A percentile compares a stretch with the other conserved stretches of the same genome.
phyloP scores from a whole-genome alignment of 2,888 invertebrate genomes.

The Campaea margaritaria region DNA sequence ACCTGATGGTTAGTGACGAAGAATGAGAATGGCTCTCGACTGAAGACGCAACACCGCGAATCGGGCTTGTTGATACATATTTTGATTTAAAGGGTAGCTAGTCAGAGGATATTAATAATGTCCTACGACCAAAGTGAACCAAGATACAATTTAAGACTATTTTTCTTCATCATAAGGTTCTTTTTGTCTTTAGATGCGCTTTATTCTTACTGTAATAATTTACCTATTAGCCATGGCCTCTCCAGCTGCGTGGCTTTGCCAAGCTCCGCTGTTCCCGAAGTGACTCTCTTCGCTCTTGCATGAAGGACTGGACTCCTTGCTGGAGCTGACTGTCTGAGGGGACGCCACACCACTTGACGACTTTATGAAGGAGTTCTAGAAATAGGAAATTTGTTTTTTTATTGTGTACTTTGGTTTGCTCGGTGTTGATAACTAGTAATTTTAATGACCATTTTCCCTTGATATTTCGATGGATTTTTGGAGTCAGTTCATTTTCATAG shows the following conservation, averaged over 20 bases:
- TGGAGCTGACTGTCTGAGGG: conserved; percentile 74
- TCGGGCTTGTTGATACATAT: too few relatives aligned
- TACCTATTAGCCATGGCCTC: conserved; percentile 83
- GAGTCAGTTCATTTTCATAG: not conserved
- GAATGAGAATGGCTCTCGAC: too few relatives aligned
- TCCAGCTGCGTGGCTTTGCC: conserved; percentile 82
- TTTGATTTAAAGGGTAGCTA: too few relatives aligned
- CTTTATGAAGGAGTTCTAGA: conserved; percentile 78
- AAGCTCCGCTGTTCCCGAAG: conserved; percentile 75
- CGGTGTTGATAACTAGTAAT: not conserved
- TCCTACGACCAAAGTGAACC: too few relatives aligned
- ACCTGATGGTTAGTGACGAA: too few relatives aligned
- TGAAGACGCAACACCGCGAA: too few relatives aligned
- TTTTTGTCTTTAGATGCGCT: too few relatives aligned
- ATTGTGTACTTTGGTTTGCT: not conserved
- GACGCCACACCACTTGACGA: conserved; percentile 75
- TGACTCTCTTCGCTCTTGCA: conserved; percentile 82
- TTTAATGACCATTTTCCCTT: not conserved
- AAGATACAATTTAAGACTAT: too few relatives aligned
- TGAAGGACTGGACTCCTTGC: conserved; percentile 82
- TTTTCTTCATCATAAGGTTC: too few relatives aligned
- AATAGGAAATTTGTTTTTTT: conserved; percentile 19
- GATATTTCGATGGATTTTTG: not conserved
- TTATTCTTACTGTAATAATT: not conserved
- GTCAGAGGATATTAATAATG: too few relatives aligned